Conservation (phyloP, 2,113 vertebrate genomes). For the Pterocles orientalis region DNA sequence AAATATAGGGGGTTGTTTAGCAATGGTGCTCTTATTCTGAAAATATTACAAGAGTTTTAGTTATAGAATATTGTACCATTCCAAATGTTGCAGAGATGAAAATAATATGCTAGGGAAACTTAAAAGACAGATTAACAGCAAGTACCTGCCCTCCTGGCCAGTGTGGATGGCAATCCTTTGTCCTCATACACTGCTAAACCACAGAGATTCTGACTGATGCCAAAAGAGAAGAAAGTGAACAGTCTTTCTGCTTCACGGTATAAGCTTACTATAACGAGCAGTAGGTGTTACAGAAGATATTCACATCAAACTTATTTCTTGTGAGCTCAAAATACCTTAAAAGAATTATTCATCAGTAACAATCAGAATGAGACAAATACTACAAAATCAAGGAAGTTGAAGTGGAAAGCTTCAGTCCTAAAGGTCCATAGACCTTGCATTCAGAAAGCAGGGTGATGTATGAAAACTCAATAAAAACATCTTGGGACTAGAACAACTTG, state of each 20-base stretch:
- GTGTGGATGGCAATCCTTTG: not conserved
- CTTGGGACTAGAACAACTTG: not conserved
- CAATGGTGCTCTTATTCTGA: not conserved
- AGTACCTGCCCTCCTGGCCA: not conserved
- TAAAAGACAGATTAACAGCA: not conserved
- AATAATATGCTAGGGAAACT: not conserved
- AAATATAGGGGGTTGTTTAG: not conserved
- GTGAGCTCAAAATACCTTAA: not conserved
- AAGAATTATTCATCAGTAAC: not conserved
- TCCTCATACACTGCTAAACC: not conserved
- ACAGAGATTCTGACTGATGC: not conserved
- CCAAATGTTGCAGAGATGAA: not conserved
- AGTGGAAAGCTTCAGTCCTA: not conserved
- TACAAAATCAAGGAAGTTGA: not conserved
- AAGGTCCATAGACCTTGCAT: not conserved
- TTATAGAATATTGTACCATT: not conserved
- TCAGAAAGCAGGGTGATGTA: not conserved
- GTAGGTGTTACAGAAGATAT: not conserved
- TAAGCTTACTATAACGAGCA: not conserved
- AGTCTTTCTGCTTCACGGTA: not conserved
- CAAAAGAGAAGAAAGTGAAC: not conserved
- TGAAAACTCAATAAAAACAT: not conserved
- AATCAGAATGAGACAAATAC: not conserved
- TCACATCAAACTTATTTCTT: not conserved
- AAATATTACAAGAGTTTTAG: not conserved